Conservation (phyloP, 2,797 vertebrate genomes). For the Pseudochaenichthys georgianus region DNA sequence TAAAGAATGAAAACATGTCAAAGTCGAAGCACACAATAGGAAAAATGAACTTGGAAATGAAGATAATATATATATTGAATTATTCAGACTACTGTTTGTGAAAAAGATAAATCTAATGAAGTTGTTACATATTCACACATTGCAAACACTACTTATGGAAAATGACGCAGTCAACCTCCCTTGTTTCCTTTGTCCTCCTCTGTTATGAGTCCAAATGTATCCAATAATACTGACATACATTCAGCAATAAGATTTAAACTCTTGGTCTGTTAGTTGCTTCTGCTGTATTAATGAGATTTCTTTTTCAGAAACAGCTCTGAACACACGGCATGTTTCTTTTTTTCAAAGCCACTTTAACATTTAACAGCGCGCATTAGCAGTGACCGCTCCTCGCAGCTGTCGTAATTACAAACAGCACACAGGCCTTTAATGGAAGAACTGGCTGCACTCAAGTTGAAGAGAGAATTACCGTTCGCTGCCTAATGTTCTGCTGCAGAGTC, state of each 20-base stretch:
- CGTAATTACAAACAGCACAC: conserved; percentile 68
- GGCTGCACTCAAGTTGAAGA: conserved; percentile 61
- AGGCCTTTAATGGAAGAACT: conserved; percentile 62
- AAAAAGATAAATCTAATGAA: neutral
- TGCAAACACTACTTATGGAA: neutral
- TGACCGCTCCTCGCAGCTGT: conserved; percentile 36
- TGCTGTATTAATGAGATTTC: conserved; percentile 64
- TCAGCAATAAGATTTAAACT: neutral
- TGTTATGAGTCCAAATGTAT: neutral
- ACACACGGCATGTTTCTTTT: conserved; percentile 20
- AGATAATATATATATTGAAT: too few species aligned
- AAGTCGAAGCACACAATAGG: too few species aligned
- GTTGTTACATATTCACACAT: neutral
- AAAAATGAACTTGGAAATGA: too few species aligned
- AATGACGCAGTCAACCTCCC: too few species aligned
- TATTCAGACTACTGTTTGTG: too few species aligned
- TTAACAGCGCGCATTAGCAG: conserved; percentile 38
- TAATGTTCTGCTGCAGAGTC: conserved; percentile 50
- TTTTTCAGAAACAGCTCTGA: conserved; percentile 34
- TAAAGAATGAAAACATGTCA: too few species aligned
- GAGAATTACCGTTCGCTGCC: conserved; percentile 46
- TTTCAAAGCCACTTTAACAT: conserved; percentile 47
- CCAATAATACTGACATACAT: too few species aligned
- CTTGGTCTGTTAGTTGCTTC: conserved; percentile 39
- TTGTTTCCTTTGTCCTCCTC: neutral